These are phyloP conservation scores for Hephaestus fuliginosus DNA, from an alignment of 2,797 vertebrate species.

Conservation along the genomic window DNA sequence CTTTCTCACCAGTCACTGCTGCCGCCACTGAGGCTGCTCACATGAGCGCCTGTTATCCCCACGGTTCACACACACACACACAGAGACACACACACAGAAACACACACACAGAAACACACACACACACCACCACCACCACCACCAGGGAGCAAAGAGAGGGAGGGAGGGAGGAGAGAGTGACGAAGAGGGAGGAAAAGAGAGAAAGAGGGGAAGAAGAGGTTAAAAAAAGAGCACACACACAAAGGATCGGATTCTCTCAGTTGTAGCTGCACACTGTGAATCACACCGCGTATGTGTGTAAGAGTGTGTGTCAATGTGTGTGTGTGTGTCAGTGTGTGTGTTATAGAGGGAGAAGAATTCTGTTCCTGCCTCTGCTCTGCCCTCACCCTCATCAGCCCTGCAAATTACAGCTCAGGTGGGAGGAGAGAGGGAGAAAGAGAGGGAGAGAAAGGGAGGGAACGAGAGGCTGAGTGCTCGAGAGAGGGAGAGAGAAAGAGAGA, in stretches of 20 bases:
- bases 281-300: slow-evolving; percentile 54
- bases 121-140: slow-evolving; percentile 71
- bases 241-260: slow-evolving; percentile 84
- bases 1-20: slow-evolving; percentile 80
- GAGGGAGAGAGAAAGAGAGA: slow-evolving; percentile 67
- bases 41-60: slow-evolving; percentile 87
- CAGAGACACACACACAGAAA: slow-evolving; percentile 49
- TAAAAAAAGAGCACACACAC: slow-evolving; percentile 79
- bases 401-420: slow-evolving; percentile 91
- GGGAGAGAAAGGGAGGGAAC: slow-evolving; percentile 78
- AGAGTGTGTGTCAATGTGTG: slow-evolving; percentile 30
- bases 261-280: slow-evolving; percentile 75
- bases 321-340: slow-evolving; percentile 61
- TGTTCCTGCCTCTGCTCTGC: slow-evolving; percentile 84
- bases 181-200: slow-evolving; percentile 66
- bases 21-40: slow-evolving; percentile 85
- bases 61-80: slow-evolving; percentile 79
- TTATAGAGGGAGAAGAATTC: slow-evolving; percentile 80
- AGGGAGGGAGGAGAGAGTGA: slow-evolving; percentile 59
- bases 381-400: slow-evolving; percentile 90
- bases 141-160: slow-evolving; percentile 39
- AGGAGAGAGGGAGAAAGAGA: slow-evolving; percentile 82
- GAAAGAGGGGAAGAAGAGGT: slow-evolving; percentile 77
- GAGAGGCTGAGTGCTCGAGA: slow-evolving; percentile 58
- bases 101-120: slow-evolving; percentile 40